These are phyloP conservation scores for Drosophila asahinai DNA, from an alignment of 1,140 invertebrate species.

Conservation along the genomic window DNA sequence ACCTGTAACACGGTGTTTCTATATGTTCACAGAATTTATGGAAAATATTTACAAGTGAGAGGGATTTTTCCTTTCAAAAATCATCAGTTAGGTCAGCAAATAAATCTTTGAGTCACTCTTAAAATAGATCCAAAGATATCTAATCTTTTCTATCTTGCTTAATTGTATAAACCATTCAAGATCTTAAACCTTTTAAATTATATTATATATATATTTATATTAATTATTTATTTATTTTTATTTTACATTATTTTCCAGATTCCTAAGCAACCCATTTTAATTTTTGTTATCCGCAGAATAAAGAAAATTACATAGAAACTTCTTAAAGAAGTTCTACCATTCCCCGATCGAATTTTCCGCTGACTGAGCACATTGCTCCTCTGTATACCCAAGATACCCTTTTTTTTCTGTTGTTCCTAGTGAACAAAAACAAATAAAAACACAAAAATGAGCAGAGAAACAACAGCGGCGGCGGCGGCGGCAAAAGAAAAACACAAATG, in stretches of 20 bases:
- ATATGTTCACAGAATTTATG: not conserved
- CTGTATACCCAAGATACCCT: conserved; percentile 25
- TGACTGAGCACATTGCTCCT: not conserved
- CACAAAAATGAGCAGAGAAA: conserved; percentile 17
- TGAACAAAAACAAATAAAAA: conserved; percentile 37
- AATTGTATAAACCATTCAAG: no score
- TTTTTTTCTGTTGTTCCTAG: conserved; percentile 10
- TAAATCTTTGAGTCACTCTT: no score
- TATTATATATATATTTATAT: no score
- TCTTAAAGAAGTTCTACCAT: not conserved
- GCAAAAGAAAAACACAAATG: conserved; percentile 16
- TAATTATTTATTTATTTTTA: no score
- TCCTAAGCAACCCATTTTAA: no score
- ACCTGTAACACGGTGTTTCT: not conserved
- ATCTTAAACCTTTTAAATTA: no score
- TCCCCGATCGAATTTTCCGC: conserved; percentile 1
- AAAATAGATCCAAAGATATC: no score
- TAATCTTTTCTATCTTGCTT: no score
- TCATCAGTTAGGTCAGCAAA: no score
- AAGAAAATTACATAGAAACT: not conserved
- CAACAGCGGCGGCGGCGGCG: not conserved
- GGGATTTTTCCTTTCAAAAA: no score
- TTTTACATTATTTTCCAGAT: no score
- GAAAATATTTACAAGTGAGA: no score
- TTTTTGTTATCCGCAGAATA: not conserved